Percentiles rank a stretch among this genome's conserved stretches.
Evolutionary conservation across 2,888 invertebrate genomes (phyloP).

Genomic region (Napeogenes sylphis): DNA sequence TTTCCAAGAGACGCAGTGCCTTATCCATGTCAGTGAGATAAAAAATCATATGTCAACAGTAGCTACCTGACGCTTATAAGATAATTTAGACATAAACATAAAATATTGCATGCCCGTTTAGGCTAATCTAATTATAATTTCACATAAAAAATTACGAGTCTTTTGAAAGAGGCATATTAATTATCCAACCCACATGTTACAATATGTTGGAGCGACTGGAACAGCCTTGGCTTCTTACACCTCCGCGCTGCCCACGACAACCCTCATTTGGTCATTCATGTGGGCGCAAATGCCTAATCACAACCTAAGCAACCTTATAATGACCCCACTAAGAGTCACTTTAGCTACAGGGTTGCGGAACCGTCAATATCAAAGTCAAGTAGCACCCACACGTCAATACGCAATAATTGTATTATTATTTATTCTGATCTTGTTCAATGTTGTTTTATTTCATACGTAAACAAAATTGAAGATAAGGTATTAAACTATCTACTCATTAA

Average conservation of each 20-base stretch:
- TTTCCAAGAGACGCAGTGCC: slow-evolving; percentile 64
- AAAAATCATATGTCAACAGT: slow-evolving; percentile 67
- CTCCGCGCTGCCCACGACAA: slow-evolving; percentile 74
- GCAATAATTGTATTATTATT: slow-evolving; percentile 54
- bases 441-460: slow-evolving; percentile 30
- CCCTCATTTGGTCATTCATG: slow-evolving; percentile 75
- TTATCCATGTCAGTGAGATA: slow-evolving; percentile 69
- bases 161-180: slow-evolving; percentile 58
- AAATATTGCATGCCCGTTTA: slow-evolving; percentile 15
- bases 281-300: slow-evolving; percentile 69
- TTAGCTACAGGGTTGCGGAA: slow-evolving; percentile 67
- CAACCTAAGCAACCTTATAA: slow-evolving; percentile 70
- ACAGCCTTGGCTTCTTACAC: slow-evolving; percentile 73
- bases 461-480: neutral
- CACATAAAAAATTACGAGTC: slow-evolving; percentile 40
- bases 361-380: slow-evolving; percentile 52
- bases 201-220: slow-evolving; percentile 66
- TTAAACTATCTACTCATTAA: too few species aligned
- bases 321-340: slow-evolving; percentile 62
- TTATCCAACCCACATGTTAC: slow-evolving; percentile 68
- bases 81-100: neutral
- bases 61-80: slow-evolving; percentile 43
- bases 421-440: slow-evolving; percentile 25
- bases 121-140: neutral
- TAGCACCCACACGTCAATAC: slow-evolving; percentile 59